Conservation (phyloP, 2,888 invertebrate species). For the Ophion ellenae region DNA sequence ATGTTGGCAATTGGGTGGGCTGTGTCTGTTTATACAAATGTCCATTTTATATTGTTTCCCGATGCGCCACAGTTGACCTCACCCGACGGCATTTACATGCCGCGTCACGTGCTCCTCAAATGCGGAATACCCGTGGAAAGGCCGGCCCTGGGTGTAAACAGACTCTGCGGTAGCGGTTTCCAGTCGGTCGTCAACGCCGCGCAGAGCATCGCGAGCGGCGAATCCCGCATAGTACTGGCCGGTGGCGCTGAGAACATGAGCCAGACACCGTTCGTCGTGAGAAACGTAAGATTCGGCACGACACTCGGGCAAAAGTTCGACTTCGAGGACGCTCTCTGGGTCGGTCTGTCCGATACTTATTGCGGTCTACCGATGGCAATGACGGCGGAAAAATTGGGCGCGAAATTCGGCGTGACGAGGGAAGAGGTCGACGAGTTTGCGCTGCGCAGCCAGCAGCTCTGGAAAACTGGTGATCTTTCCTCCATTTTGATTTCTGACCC, state of each 20-base stretch:
- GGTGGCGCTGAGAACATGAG: conserved; percentile 99
- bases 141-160: conserved; percentile 95
- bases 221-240: conserved; percentile 93
- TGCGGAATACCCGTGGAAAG: conserved; percentile 93
- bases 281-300: conserved; percentile 95
- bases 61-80: conserved; percentile 80
- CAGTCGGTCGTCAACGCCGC: conserved; percentile 96
- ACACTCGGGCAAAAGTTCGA: conserved; percentile 90
- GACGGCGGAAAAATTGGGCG: conserved; percentile 97
- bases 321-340: conserved; percentile 96
- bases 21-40: too few species aligned
- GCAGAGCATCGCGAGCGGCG: conserved; percentile 95
- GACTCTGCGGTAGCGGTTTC: conserved; percentile 99
- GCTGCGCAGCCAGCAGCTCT: conserved; percentile 92
- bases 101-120: conserved; percentile 94
- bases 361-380: conserved; percentile 97
- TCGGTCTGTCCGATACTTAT: conserved; percentile 93
- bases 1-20: too few species aligned
- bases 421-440: conserved; percentile 95
- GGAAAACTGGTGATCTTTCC: conserved; percentile 89
- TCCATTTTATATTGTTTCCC: background rate
- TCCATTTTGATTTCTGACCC: background rate
- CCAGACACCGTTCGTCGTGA: conserved; percentile 93
- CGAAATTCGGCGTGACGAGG: conserved; percentile 91
- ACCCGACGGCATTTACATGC: conserved; percentile 92